Conservation (phyloP, 2,113 vertebrate species). For the Lathamus discolor region DNA sequence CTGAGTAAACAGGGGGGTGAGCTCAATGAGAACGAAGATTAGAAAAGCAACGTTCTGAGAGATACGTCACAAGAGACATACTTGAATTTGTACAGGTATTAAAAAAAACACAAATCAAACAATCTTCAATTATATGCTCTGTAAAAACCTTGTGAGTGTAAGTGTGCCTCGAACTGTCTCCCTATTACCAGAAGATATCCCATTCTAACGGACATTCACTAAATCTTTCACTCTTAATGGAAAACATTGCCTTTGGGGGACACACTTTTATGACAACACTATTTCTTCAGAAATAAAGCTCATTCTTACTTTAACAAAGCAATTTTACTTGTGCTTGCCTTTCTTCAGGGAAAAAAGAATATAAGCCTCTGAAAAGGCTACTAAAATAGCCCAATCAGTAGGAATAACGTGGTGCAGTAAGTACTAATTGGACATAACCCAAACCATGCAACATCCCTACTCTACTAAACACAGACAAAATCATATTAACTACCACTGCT, state of each 20-base stretch:
- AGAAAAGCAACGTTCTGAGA: slow-evolving; percentile 4
- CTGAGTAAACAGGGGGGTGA: background rate
- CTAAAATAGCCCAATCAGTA: slow-evolving; percentile 16
- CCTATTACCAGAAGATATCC: slow-evolving; percentile 55
- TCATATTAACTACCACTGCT: background rate
- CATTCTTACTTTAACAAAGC: slow-evolving; percentile 69
- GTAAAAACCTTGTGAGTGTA: slow-evolving; percentile 14
- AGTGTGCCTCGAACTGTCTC: slow-evolving; percentile 42
- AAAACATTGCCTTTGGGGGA: slow-evolving; percentile 67
- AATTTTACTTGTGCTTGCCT: slow-evolving; percentile 37
- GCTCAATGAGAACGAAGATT: background rate
- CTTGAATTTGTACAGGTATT: background rate
- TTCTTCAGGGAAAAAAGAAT: slow-evolving; percentile 26
- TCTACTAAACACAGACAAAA: background rate
- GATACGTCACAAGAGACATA: background rate
- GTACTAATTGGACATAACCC: background rate
- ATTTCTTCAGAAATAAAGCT: slow-evolving; percentile 62
- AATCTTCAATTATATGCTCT: slow-evolving; percentile 30
- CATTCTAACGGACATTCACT: slow-evolving; percentile 63
- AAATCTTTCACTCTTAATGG: slow-evolving; percentile 69
- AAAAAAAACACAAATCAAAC: background rate
- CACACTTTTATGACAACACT: slow-evolving; percentile 37
- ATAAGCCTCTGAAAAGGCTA: background rate
- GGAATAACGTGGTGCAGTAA: background rate
- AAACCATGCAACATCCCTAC: background rate